Conservation (phyloP, 1,140 invertebrate species). For the Drosophila lowei region DNA sequence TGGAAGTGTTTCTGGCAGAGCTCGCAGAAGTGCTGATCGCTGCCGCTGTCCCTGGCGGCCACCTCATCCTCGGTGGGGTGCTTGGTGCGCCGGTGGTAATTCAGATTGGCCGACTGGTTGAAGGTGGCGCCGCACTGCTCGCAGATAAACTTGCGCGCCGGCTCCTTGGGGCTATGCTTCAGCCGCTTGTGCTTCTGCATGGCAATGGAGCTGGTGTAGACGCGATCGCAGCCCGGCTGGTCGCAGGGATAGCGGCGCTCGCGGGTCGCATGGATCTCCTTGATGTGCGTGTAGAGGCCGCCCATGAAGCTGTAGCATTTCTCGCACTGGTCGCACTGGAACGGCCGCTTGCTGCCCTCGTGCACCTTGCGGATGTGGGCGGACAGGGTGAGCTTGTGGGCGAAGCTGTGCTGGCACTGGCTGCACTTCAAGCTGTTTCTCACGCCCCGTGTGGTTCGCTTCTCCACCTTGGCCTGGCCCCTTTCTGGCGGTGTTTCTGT, state of each 20-base stretch:
- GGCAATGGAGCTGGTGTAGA: slow-evolving; percentile 72
- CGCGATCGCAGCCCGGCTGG: slow-evolving; percentile 57
- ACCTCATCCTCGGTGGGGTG: slow-evolving; percentile 72
- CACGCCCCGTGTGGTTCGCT: slow-evolving; percentile 18
- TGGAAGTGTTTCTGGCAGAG: slow-evolving; percentile 75
- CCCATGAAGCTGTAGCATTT: slow-evolving; percentile 77
- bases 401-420: slow-evolving; percentile 66
- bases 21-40: slow-evolving; percentile 55
- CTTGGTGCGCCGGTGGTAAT: slow-evolving; percentile 70
- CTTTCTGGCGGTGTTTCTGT: too few species aligned
- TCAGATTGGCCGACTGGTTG: slow-evolving; percentile 73
- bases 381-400: slow-evolving; percentile 62
- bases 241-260: slow-evolving; percentile 64
- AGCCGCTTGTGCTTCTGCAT: slow-evolving; percentile 73
- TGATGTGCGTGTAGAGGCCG: slow-evolving; percentile 76
- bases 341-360: slow-evolving; percentile 71
- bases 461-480: background rate
- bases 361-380: slow-evolving; percentile 76
- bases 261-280: slow-evolving; percentile 61
- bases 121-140: slow-evolving; percentile 76
- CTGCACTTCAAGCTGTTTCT: slow-evolving; percentile 67
- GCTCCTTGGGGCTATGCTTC: slow-evolving; percentile 47
- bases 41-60: slow-evolving; percentile 37
- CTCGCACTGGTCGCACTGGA: slow-evolving; percentile 73
- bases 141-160: slow-evolving; percentile 59